phyloP scores from a whole-genome alignment of 1,140 invertebrate genomes.

The silkworm (Bombyx mori) region DNA sequence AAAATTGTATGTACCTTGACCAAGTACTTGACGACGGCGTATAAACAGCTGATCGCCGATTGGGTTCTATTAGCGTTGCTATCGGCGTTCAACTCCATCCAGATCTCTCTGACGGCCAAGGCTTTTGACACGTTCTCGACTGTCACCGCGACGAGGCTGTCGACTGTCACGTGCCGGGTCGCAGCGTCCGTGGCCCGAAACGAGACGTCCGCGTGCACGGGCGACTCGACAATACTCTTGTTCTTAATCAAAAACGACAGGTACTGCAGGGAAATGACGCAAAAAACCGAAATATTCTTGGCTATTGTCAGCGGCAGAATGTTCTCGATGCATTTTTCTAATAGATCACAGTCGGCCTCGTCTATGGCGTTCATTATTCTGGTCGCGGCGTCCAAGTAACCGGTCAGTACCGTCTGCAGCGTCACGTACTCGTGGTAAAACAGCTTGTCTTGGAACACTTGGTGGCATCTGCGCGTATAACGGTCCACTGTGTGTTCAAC shows the following conservation, averaged over 20 bases:
- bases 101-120: slow-evolving; percentile 50
- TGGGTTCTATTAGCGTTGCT: slow-evolving; percentile 57
- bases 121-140: slow-evolving; percentile 55
- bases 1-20: slow-evolving; percentile 44
- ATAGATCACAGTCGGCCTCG: slow-evolving; percentile 50
- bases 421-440: slow-evolving; percentile 62
- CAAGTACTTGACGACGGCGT: slow-evolving; percentile 57
- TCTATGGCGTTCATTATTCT: slow-evolving; percentile 40
- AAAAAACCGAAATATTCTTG: slow-evolving; percentile 57
- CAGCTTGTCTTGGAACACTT: slow-evolving; percentile 65
- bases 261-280: slow-evolving; percentile 65
- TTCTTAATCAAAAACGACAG: slow-evolving; percentile 66
- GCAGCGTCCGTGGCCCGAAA: slow-evolving; percentile 37
- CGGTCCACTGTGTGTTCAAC: slow-evolving; percentile 63
- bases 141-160: slow-evolving; percentile 40
- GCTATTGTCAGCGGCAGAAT: slow-evolving; percentile 43
- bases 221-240: slow-evolving; percentile 50
- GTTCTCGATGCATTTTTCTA: slow-evolving; percentile 55
- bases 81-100: slow-evolving; percentile 55
- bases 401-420: slow-evolving; percentile 51
- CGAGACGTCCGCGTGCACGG: slow-evolving; percentile 47
- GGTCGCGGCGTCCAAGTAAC: slow-evolving; percentile 43
- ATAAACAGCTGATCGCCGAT: slow-evolving; percentile 63
- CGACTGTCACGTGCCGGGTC: slow-evolving; percentile 45
- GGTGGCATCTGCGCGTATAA: slow-evolving; percentile 63